These are phyloP conservation scores for Epinephelus coioides DNA, from an alignment of 2,797 vertebrate species.

Conservation along the genomic window DNA sequence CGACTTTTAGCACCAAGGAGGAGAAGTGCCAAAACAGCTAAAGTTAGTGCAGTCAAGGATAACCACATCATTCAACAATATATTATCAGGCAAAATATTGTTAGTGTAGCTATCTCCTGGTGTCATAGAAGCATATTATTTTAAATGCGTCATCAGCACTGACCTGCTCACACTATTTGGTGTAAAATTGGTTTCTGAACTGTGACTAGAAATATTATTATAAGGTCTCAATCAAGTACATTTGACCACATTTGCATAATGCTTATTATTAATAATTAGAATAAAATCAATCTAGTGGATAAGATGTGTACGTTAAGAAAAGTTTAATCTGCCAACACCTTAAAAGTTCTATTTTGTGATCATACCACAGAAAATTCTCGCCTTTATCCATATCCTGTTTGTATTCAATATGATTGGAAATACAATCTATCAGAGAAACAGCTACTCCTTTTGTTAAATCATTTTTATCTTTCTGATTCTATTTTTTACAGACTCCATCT, in stretches of 20 bases:
- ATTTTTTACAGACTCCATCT: not conserved
- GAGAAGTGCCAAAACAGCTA: not conserved
- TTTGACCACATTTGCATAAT: not conserved
- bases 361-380: not conserved
- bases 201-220: not conserved
- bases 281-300: not conserved
- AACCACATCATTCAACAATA: not conserved
- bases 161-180: not conserved
- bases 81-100: not conserved
- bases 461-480: not conserved
- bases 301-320: not conserved
- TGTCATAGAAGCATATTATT: not conserved
- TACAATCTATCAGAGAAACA: not conserved
- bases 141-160: not conserved
- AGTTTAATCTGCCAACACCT: not conserved
- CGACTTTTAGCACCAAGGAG: not conserved
- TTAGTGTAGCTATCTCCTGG: not conserved
- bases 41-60: not conserved
- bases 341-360: not conserved
- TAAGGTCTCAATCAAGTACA: not conserved
- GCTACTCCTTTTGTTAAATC: not conserved
- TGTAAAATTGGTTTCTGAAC: slow-evolving; percentile 4
- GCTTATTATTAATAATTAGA: not conserved
- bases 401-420: not conserved
- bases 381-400: not conserved